A percentile compares a stretch with the other conserved stretches of the same genome.
These are phyloP conservation scores for Sipunculus nudus DNA, from an alignment of 2,888 invertebrate species.

Conservation along the genomic window DNA sequence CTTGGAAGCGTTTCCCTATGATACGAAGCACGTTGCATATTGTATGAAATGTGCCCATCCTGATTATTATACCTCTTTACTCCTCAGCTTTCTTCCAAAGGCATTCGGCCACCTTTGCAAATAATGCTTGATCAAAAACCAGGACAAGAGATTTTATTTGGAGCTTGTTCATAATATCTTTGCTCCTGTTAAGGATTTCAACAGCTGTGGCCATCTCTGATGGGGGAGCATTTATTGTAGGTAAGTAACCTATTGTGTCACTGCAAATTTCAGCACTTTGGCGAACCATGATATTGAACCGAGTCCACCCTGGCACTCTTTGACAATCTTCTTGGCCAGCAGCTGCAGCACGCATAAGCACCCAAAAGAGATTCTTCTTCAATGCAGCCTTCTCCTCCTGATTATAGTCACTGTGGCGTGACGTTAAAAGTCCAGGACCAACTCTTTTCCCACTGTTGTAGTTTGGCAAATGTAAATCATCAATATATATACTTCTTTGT, in stretches of 20 bases:
- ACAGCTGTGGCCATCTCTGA: conserved; percentile 31
- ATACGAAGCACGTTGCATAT: conserved; percentile 19
- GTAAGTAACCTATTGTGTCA: conserved; percentile 29
- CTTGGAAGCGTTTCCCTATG: conserved; percentile 39
- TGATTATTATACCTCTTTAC: conserved; percentile 13
- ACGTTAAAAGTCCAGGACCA: conserved; percentile 12
- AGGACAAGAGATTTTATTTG: conserved; percentile 19
- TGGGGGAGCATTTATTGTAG: conserved; percentile 33
- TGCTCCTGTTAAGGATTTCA: conserved; percentile 25
- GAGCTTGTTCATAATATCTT: conserved; percentile 20
- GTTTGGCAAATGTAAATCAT: conserved; percentile 4
- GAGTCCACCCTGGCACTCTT: conserved; percentile 33
- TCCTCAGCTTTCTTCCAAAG: conserved; percentile 18
- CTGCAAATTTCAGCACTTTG: conserved; percentile 1
- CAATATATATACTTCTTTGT: conserved; percentile 15
- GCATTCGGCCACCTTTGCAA: conserved; percentile 32
- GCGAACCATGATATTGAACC: conserved; percentile 32
- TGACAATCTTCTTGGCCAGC: conserved; percentile 26
- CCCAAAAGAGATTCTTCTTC: conserved; percentile 22
- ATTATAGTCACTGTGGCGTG: neutral
- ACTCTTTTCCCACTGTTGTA: conserved; percentile 20
- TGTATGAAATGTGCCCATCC: conserved; percentile 36
- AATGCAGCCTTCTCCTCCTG: conserved; percentile 1
- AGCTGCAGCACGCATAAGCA: conserved; percentile 8
- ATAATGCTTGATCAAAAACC: conserved; percentile 39